phyloP scores from a whole-genome alignment of 1,140 invertebrate species.

The Leptonema lineaticorne region DNA sequence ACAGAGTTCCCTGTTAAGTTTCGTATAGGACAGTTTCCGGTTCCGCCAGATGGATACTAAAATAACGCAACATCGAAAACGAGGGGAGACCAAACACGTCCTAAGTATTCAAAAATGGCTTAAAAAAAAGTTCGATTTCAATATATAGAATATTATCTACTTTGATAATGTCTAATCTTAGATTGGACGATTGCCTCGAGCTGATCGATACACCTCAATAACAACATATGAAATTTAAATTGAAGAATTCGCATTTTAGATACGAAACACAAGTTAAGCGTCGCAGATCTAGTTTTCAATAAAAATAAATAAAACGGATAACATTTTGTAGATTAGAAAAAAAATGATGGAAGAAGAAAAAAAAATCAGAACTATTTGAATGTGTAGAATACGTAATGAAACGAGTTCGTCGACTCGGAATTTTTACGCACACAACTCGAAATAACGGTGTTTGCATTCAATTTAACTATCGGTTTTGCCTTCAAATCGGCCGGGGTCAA shows the following conservation, averaged over 20 bases:
- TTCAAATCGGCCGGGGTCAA: constrained; percentile 4
- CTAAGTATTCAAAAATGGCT: no score
- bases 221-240: no score
- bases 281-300: no score
- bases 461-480: constrained; percentile 13
- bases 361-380: background rate
- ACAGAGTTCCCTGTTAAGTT: background rate
- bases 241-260: no score
- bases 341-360: background rate
- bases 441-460: constrained; percentile 11
- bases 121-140: no score
- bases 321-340: no score
- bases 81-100: background rate
- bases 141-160: no score
- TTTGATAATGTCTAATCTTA: no score
- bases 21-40: constrained; percentile 9
- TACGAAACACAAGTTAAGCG: background rate
- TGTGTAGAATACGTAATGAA: background rate
- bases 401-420: constrained; percentile 10
- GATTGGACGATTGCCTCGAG: no score
- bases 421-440: constrained; percentile 11
- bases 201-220: no score
- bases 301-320: no score
- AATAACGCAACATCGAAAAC: no score
- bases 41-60: constrained; percentile 22